Percentiles rank a stretch among this genome's conserved stretches.
phyloP scores from a whole-genome alignment of 1,140 invertebrate genomes.

The Oryctes rhinoceros region DNA sequence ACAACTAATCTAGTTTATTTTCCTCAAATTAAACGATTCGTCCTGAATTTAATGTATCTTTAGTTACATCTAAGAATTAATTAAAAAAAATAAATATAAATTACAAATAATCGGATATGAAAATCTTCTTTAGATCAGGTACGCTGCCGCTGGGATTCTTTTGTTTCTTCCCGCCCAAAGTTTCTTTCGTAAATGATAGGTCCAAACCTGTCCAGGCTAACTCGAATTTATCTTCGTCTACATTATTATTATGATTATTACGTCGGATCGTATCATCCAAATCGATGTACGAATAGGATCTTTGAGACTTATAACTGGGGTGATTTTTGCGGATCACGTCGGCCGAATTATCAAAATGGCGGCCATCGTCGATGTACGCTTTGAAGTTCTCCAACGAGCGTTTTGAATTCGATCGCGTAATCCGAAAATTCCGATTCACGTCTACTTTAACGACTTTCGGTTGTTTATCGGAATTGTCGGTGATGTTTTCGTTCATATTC shows the following conservation, averaged over 20 bases:
- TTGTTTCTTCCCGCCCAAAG: constrained; percentile 41
- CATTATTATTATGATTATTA: neutral
- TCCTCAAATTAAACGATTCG: neutral
- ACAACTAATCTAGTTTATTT: no score
- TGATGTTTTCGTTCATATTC: neutral
- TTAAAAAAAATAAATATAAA: neutral
- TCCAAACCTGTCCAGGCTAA: constrained; percentile 44
- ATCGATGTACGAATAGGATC: constrained; percentile 55
- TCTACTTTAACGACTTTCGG: neutral
- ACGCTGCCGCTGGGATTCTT: constrained; percentile 60
- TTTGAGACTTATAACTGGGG: constrained; percentile 44
- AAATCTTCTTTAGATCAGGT: constrained; percentile 67
- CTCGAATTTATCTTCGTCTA: neutral
- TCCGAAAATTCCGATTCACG: constrained; percentile 46
- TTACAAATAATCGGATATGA: constrained; percentile 65
- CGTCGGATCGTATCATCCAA: constrained; percentile 46
- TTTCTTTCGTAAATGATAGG: constrained; percentile 44
- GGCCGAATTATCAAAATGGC: constrained; percentile 42
- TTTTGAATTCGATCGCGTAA: constrained; percentile 57
- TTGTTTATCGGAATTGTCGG: neutral
- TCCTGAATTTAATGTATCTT: neutral
- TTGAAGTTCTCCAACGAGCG: constrained; percentile 57
- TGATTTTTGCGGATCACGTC: neutral
- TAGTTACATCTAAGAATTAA: neutral
- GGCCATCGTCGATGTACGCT: constrained; percentile 52